phyloP scores from a whole-genome alignment of 2,888 invertebrate genomes.

The Julus scandinavius region DNA sequence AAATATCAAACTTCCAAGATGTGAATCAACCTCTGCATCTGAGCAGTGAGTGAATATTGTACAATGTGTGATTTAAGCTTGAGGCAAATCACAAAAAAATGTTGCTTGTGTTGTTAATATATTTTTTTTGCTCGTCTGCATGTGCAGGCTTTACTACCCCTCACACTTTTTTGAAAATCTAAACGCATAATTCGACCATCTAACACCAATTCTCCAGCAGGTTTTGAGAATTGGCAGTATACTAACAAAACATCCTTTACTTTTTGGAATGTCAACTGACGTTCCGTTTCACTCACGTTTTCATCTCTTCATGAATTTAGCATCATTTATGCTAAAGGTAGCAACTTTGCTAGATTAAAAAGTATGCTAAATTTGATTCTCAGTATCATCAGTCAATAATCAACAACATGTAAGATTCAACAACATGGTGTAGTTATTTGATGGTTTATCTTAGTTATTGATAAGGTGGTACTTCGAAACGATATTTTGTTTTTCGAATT shows the following conservation, averaged over 20 bases:
- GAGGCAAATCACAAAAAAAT: constrained; percentile 1
- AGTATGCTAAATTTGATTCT: too few relatives aligned
- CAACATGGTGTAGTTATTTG: background rate
- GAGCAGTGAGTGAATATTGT: background rate
- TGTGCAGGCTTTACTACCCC: background rate
- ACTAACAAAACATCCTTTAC: background rate
- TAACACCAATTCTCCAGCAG: background rate
- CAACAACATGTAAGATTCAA: background rate
- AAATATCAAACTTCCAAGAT: background rate
- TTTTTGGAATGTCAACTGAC: background rate
- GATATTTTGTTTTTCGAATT: background rate
- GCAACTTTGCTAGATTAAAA: too few relatives aligned
- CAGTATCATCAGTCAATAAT: background rate
- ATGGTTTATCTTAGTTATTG: background rate
- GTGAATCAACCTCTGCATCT: background rate
- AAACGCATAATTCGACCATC: background rate
- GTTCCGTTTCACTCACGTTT: background rate
- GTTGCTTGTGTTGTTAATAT: background rate
- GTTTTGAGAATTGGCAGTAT: background rate
- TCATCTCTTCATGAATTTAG: background rate
- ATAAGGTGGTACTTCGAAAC: background rate
- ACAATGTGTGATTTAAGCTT: background rate
- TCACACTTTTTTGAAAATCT: background rate
- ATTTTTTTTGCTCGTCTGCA: background rate
- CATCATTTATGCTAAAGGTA: too few relatives aligned